Base-by-base conservation (phyloP, 2,888 invertebrate genomes). In the Ectemnius lituratus region DNA sequence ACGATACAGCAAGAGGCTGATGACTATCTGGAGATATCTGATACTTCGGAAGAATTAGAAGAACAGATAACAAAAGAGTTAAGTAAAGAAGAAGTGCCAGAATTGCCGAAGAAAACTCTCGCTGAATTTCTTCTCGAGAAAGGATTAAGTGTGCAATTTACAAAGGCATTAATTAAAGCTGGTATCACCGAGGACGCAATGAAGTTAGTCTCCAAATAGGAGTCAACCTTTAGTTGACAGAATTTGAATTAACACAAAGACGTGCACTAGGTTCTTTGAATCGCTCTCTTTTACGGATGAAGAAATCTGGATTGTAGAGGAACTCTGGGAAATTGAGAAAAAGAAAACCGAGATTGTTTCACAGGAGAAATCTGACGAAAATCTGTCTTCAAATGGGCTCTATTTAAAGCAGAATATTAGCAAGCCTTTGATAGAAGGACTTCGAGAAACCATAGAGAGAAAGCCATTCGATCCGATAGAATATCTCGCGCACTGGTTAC, bases 401-500 rank as follows among this genome's bases (percentile, higher is more conserved):
- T 87, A 83, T 52, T 60, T 87, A 60, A 81, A 75, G 57, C 63
- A 72, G 13, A 23, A 70, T 0, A 64, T 86, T 3, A 75, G 81
- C 20, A 71, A 64, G 20, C 82, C 84, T 49, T 70, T 88, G 66
- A 62, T 79, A 2, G 56, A 66, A 13, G 89, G 84, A 14, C 66
- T 90, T 27, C 70, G 83, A 1, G 89, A 89, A 72, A 78, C 89
- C 6, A 67, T 82, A 4, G 56, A 75, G 2, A 86, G 78, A 58
- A 85, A 85, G 60, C 90, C 89, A 3, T 64, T 66, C 46, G 86
- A 89, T 71, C 88, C 89, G 0, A 76, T 89, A 13, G 88, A 88
- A 52, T 90, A 87, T 79, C 83, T 90, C 28, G 88, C 82, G 4
- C 82, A 88, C n/a, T 88, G 88, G 87, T 80, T 89, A 49, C 73